Evolutionary conservation across 2,113 vertebrate species (phyloP), one percentile per base, ranked within the genome.

Genomic region (Lipophrys pholis): DNA sequence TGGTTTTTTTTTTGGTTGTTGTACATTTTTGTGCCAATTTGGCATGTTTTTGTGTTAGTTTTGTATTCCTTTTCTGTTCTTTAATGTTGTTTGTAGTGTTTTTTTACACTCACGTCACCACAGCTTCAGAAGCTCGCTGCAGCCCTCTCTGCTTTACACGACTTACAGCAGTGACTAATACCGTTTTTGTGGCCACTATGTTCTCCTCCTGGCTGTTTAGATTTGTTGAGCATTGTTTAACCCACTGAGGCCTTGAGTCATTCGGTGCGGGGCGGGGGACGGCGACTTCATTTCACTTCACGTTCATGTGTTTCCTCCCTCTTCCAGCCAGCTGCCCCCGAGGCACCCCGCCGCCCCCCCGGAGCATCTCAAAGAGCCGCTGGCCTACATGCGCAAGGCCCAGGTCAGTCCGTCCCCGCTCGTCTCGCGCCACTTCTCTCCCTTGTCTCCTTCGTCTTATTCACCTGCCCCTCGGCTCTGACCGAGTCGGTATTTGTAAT

Each of bases 341-440:
- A 91, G 91, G 64, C 95, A 96, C 69, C 94, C 96, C 38, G 81
- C 92, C 30, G 94, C 94, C 62, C 95, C 97, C 0, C 90, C 92
- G 17, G 96, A 99, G 75, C 97, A 99, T 85, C 94, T 94, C 58
- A 99, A 99, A 85, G 98, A 99, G 74, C 96, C 96, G 1, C 87
- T 99, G 93, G 94, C 92, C 57, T 99, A 99, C 90, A 99, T 99
- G 96, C 95, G 96, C 83, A 96, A 95, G 86, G 96, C 97, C 69
- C 98, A 99, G 97, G 98, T 99, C 86, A 39, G 95, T 90, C 72
- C 14, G 73, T 87, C 84, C 36, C 48, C 67, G 86, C 73, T n/a
- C 11, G 71, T 86, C 75, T 78, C 38, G n/a, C 45, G 3, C 86
- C 83, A 83, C 61, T 12, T n/a, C n/a, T n/a, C n/a, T n/a, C n/a